Percentiles rank a stretch among this genome's conserved stretches.
phyloP scores from a whole-genome alignment of 2,888 invertebrate genomes.

The Epinotia ramella region DNA sequence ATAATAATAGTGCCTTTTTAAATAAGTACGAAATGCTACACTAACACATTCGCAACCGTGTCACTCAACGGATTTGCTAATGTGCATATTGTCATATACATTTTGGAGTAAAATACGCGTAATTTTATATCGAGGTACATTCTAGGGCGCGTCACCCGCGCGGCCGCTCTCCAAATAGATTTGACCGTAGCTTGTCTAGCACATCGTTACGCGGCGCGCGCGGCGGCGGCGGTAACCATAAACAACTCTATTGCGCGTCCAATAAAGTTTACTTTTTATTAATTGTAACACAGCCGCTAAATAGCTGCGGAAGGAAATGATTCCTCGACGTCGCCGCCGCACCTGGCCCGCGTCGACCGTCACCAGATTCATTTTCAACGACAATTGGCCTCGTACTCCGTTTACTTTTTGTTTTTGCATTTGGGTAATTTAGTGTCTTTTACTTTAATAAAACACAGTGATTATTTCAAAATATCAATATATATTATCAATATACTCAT shows the following conservation, averaged over 20 bases:
- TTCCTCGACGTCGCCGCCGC: constrained; percentile 59
- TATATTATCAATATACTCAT: constrained; percentile 77
- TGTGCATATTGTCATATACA: not conserved
- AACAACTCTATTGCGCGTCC: constrained; percentile 55
- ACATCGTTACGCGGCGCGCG: constrained; percentile 51
- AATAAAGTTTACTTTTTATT: constrained; percentile 54
- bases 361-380: constrained; percentile 14
- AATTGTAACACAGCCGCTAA: constrained; percentile 44
- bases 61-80: not conserved
- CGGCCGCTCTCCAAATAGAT: constrained; percentile 72
- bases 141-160: constrained; percentile 55
- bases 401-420: not conserved
- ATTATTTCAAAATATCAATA: constrained; percentile 63
- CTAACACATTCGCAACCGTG: too few species aligned
- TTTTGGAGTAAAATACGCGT: not conserved
- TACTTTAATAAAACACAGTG: constrained; percentile 54
- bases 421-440: not conserved
- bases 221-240: constrained; percentile 45
- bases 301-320: constrained; percentile 63
- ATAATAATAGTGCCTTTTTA: too few species aligned
- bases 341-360: constrained; percentile 40
- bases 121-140: constrained; percentile 48
- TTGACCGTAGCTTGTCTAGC: constrained; percentile 65
- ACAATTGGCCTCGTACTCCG: not conserved
- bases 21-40: too few species aligned